phyloP scores from a whole-genome alignment of 2,888 invertebrate genomes.

The Thymelicus sylvestris region DNA sequence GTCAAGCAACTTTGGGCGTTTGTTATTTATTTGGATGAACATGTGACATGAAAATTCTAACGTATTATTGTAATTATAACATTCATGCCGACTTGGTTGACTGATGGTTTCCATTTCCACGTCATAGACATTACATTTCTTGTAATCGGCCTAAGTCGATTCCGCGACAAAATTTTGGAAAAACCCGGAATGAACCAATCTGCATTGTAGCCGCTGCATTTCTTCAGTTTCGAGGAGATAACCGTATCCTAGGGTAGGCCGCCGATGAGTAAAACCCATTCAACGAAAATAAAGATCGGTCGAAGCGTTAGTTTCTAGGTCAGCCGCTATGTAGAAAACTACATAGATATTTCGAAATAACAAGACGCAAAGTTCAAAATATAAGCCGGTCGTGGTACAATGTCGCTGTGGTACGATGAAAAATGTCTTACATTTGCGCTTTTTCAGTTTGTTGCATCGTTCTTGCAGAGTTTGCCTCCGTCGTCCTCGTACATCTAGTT shows the following conservation, averaged over 20 bases:
- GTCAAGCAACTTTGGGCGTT: too few species aligned
- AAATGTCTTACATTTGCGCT: conserved; percentile 38
- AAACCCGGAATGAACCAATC: too few species aligned
- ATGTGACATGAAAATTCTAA: too few species aligned
- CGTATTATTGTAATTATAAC: too few species aligned
- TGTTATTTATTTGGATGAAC: too few species aligned
- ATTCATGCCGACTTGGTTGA: too few species aligned
- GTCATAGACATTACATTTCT: too few species aligned
- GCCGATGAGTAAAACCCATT: background rate
- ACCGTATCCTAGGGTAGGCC: background rate
- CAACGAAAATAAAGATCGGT: conserved; percentile 27
- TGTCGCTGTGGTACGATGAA: conserved; percentile 34
- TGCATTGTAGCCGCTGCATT: too few species aligned
- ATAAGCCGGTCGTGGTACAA: conserved; percentile 27
- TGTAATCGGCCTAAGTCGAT: too few species aligned
- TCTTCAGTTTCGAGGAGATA: too few species aligned
- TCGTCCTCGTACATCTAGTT: conserved; percentile 36
- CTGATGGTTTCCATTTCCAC: too few species aligned
- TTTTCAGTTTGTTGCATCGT: conserved; percentile 36
- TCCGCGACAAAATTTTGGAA: too few species aligned
- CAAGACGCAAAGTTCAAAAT: conserved; percentile 38
- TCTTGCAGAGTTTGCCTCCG: conserved; percentile 32
- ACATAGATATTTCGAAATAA: conserved; percentile 33
- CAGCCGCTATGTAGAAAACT: conserved; percentile 10
- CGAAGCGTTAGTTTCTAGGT: conserved; percentile 3